phyloP scores from a whole-genome alignment of 1,140 invertebrate genomes.

The Diachasma alloeum region DNA sequence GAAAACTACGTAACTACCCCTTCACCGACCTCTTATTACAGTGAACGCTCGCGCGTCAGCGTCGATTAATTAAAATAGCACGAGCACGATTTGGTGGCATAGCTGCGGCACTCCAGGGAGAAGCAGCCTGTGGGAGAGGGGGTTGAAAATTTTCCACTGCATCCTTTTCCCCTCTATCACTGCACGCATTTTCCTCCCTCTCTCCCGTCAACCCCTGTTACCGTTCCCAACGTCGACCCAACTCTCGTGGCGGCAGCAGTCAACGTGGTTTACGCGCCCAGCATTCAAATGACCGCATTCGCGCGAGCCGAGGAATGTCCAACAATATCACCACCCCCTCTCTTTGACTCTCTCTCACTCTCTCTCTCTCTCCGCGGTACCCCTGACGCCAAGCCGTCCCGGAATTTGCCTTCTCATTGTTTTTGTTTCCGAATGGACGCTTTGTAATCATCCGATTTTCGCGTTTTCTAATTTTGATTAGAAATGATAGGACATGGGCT shows the following conservation, averaged over 20 bases:
- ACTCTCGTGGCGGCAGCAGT: slow-evolving; percentile 47
- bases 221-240: slow-evolving; percentile 26
- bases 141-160: slow-evolving; percentile 24
- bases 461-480: too few species aligned
- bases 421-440: neutral
- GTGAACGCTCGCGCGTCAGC: slow-evolving; percentile 1
- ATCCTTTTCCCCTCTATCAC: neutral
- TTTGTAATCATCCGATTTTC: too few species aligned
- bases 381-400: slow-evolving; percentile 47
- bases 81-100: slow-evolving; percentile 55
- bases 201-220: slow-evolving; percentile 7
- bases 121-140: neutral
- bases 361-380: slow-evolving; percentile 40
- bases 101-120: slow-evolving; percentile 45
- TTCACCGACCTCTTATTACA: neutral
- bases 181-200: slow-evolving; percentile 4
- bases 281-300: slow-evolving; percentile 64
- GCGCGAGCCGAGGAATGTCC: slow-evolving; percentile 61
- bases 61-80: slow-evolving; percentile 62
- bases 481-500: too few species aligned
- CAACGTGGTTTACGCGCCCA: slow-evolving; percentile 61
- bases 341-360: neutral
- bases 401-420: slow-evolving; percentile 57
- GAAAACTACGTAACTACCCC: neutral
- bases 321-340: slow-evolving; percentile 56